A percentile compares a stretch with the other conserved stretches of the same genome.
Evolutionary conservation across 2,888 invertebrate genomes (phyloP).

Genomic region (Drosophila leonis): DNA sequence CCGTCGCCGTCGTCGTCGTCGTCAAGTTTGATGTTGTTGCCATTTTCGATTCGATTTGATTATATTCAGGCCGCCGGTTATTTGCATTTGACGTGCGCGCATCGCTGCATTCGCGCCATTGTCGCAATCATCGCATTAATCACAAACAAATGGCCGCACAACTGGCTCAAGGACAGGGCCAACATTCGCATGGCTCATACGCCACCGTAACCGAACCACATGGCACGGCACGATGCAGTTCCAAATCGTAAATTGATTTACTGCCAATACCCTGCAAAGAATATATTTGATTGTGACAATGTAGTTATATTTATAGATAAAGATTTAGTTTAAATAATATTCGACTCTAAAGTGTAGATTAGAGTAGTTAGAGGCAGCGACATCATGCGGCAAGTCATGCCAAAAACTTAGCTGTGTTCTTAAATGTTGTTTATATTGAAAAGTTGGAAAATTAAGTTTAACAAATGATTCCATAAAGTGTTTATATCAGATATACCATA

Average conservation of each 20-base stretch:
- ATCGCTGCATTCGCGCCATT: conserved; percentile 62
- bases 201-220: conserved; percentile 6
- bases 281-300: background rate
- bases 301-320: background rate
- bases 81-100: conserved; percentile 76
- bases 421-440: too few relatives aligned
- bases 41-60: conserved; percentile 75
- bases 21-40: conserved; percentile 69
- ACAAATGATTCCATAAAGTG: too few relatives aligned
- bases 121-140: conserved; percentile 70
- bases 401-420: too few relatives aligned
- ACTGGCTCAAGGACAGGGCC: conserved; percentile 58
- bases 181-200: conserved; percentile 32
- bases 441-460: too few relatives aligned
- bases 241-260: conserved; percentile 11
- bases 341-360: too few relatives aligned
- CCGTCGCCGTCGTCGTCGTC: conserved; percentile 69
- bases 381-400: too few relatives aligned
- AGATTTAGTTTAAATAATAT: background rate
- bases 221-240: background rate
- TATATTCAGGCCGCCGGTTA: conserved; percentile 70
- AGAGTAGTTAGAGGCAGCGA: too few relatives aligned
- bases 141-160: conserved; percentile 58
- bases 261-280: background rate
- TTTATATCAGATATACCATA: too few relatives aligned